Conservation (phyloP, 2,113 vertebrate species). For the Antechinus flavipes region DNA sequence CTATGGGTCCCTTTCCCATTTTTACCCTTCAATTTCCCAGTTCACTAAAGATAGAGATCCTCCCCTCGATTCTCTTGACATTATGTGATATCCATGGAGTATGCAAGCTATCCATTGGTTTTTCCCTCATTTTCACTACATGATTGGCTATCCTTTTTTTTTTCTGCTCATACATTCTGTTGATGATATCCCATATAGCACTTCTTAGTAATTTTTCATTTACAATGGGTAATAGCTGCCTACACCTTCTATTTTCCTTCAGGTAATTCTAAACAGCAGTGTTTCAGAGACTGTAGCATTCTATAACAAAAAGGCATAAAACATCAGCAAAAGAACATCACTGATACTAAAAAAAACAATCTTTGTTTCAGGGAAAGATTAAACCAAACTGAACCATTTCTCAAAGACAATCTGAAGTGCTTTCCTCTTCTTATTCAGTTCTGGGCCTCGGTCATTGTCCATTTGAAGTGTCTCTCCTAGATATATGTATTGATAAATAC, state of each 20-base stretch:
- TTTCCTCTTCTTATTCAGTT: neutral
- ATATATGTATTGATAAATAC: neutral
- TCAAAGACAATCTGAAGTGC: neutral
- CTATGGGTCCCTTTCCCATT: neutral
- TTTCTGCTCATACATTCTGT: neutral
- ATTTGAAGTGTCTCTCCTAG: neutral
- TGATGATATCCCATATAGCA: neutral
- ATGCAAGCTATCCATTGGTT: neutral
- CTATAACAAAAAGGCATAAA: neutral
- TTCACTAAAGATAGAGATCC: neutral
- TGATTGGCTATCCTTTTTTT: neutral
- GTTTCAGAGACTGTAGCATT: neutral
- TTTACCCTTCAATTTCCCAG: neutral
- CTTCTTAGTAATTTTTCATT: neutral
- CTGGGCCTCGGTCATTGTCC: neutral
- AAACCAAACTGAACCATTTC: neutral
- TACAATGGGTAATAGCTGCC: neutral
- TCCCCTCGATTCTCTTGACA: neutral
- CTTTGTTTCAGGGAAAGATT: neutral
- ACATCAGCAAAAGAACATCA: neutral
- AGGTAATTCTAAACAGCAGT: neutral
- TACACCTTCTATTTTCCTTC: neutral
- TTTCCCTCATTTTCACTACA: neutral
- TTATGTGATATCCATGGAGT: neutral
- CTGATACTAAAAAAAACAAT: neutral